Percentiles rank a stretch among this genome's conserved stretches.
These are phyloP conservation scores for Thera obeliscata DNA, from an alignment of 2,888 invertebrate genomes.

Conservation along the genomic window DNA sequence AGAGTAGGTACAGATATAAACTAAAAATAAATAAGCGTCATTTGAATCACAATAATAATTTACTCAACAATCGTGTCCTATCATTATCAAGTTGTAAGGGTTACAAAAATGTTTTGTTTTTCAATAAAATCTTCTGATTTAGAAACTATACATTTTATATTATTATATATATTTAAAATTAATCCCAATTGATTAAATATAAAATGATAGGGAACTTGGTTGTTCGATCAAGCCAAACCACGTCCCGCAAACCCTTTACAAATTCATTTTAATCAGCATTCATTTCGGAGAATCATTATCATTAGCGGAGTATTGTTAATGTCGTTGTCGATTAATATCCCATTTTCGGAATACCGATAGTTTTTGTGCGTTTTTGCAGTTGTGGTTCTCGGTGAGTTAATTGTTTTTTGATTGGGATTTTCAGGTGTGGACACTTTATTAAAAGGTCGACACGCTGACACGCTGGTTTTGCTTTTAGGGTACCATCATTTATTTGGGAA, in stretches of 20 bases:
- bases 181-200: background rate
- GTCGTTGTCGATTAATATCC: constrained; percentile 71
- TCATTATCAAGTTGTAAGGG: too few species aligned
- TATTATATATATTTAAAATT: too few species aligned
- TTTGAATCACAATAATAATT: too few species aligned
- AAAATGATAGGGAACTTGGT: background rate
- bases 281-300: constrained; percentile 66
- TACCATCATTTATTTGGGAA: background rate
- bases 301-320: constrained; percentile 74
- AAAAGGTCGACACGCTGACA: too few species aligned
- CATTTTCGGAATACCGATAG: constrained; percentile 64
- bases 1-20: too few species aligned
- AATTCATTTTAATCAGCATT: constrained; percentile 70
- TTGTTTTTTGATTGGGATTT: constrained; percentile 29
- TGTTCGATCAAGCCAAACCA: constrained; percentile 8
- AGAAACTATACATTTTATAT: too few species aligned
- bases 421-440: constrained; percentile 13
- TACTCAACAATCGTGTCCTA: too few species aligned
- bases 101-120: too few species aligned
- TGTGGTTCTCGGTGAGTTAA: constrained; percentile 33
- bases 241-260: constrained; percentile 45
- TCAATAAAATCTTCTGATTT: too few species aligned
- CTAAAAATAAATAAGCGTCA: too few species aligned
- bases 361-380: constrained; percentile 50
- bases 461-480: constrained; percentile 2